Evolutionary conservation across 2,888 invertebrate species (phyloP), one percentile per base, ranked within the genome.

Genomic region (Steromphala cineraria): DNA sequence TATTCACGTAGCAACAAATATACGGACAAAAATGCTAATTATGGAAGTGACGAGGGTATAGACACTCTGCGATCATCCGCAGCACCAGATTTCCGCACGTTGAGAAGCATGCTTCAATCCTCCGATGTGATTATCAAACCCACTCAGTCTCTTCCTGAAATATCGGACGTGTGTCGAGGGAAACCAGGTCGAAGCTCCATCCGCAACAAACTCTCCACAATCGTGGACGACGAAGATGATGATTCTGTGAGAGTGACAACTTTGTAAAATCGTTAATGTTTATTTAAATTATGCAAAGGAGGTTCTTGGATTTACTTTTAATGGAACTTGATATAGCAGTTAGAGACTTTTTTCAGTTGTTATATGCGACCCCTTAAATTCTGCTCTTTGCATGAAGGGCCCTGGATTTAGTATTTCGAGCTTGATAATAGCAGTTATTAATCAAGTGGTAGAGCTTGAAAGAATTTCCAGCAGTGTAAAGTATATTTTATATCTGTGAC

Each of bases 121-220:
- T 85, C 87, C 77, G 89, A 90, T 56, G 83, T 90, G 46, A 85
- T 89, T 79, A 87, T 89, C n/a, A 90, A 89, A 84, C 74, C 82
- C 4, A 40, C 81, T 8, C 79, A 81, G 53, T 83, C 84, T 3
- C 53, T 82, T 67, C 85, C 85, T 0, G 83, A 85, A 15, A 80
- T 83, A 19, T 67, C 80, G 1, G 80, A 62, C 1, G 56, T 80
- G 19, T 74, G 52, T 17, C 71, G 67, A n/a, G 67, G 67, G 10
- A 77, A 67, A 56, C 53, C 75, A 2, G 79, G 62, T 17, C 80
- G 71, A 21, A 62, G 46, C 13, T 28, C 78, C 21, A 24, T 24
- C 53, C 56, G 67, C 24, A 80, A 82, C 10, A 80, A 81, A 36
- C 80, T 86, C 19, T 80, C 81, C 62, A 85, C 86, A 13, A 86